Evolutionary conservation across 30 jellyfish, hydroid and myxozoan species (phyloP), one percentile per base, ranked within the genome.

Genomic region (Nemopilema nomurai): DNA sequence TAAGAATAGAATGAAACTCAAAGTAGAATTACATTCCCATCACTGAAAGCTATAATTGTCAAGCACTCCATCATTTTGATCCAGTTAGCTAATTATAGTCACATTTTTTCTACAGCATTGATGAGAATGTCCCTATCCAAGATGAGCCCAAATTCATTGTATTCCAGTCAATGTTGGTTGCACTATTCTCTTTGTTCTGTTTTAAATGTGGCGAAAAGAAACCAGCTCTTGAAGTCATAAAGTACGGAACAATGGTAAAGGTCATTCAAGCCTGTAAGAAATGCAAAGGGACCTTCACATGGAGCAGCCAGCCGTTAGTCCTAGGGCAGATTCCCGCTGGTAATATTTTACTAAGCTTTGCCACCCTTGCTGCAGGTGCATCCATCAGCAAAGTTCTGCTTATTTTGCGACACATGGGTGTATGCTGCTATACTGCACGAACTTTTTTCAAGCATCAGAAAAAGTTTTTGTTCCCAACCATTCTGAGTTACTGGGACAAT

Each of bases 121-220:
- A 51, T 53, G 76, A 73, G 22, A 62, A 64, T 19, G 67, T 81
- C 18, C 72, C 80, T 30, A 16, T 67, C 29, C 22, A 65, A 20
- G 65, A 80, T 20, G 89, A 80, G 67, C 89, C 89, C n/a, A 68
- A 65, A 49, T 80, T 80, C 73, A 68, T 80, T 65, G 89, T 80
- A 28, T 80, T 80, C 67, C 32, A 52, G 24, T 53, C 87, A 52
- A 77, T 77, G 78, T 51, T 77, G 67, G 24, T 77, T 52, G 23
- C 13, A 30, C 33, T 80, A 21, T 80, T 80, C 51, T 65, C 81
- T 26, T 20, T 80, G 89, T 80, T 80, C 49, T 80, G 89, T 65
- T 80, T 80, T 49, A 8, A 25, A 30, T 80, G 89, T 49, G 67
- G 67, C 30, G 20, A 80, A n/a, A n/a, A n/a, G n/a, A n/a, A 49